Conservation (phyloP, 2,113 vertebrate species). For the Sula dactylatra region DNA sequence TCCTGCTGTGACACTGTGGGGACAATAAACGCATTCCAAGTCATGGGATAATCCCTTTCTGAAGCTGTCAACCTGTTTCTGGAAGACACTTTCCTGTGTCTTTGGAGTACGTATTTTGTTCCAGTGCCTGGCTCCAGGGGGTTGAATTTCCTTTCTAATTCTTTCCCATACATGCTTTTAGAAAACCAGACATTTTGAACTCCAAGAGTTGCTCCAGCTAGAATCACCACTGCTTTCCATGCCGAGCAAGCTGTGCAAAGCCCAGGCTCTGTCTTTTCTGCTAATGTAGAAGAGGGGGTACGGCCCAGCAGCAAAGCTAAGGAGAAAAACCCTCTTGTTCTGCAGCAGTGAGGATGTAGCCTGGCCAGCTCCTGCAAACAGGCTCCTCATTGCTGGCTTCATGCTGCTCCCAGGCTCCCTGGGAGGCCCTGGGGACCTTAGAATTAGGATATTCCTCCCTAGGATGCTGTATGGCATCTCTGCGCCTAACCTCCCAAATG, state of each 20-base stretch:
- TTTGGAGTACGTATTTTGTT: neutral
- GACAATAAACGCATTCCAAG: neutral
- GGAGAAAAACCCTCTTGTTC: neutral
- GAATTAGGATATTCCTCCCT: neutral
- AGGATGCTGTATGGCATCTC: neutral
- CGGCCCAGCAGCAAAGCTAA: neutral
- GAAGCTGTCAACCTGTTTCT: conserved; percentile 26
- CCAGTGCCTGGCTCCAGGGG: neutral
- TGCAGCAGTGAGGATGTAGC: neutral
- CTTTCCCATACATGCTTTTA: neutral
- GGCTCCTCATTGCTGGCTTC: neutral
- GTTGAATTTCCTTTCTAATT: neutral
- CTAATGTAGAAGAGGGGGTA: neutral
- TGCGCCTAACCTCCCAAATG: neutral
- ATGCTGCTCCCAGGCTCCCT: neutral
- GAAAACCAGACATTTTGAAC: neutral
- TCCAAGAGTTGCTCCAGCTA: neutral
- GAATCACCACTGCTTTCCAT: neutral
- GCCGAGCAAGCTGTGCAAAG: neutral
- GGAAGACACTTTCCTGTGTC: neutral
- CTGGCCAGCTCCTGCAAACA: neutral
- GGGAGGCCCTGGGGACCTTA: neutral
- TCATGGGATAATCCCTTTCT: neutral
- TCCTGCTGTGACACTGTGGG: neutral
- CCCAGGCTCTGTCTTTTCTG: neutral